These are phyloP conservation scores for human DNA, from an alignment of 2,113 vertebrate species.

Conservation along the genomic window DNA sequence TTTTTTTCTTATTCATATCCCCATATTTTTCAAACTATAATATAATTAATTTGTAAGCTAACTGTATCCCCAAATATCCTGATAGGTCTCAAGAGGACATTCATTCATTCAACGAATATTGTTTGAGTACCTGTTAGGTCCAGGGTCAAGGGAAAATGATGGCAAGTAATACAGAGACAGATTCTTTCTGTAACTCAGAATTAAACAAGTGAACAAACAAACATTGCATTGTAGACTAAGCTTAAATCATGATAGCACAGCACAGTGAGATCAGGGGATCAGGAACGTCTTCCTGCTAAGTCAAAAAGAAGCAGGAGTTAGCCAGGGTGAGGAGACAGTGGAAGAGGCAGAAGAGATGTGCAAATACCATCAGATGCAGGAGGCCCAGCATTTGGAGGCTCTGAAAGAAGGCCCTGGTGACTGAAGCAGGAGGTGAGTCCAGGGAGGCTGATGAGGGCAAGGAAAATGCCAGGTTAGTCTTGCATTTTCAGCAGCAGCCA, in stretches of 20 bases:
- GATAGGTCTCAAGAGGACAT: not conserved
- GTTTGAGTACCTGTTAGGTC: not conserved
- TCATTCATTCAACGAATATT: not conserved
- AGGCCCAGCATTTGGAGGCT: not conserved
- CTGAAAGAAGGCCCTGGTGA: not conserved
- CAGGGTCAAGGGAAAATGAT: not conserved
- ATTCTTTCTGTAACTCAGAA: not conserved
- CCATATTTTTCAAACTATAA: not conserved
- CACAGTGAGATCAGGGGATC: not conserved
- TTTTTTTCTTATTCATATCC: not conserved
- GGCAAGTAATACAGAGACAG: not conserved
- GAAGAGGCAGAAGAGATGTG: not conserved
- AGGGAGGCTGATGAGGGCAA: not conserved
- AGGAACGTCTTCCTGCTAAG: not conserved
- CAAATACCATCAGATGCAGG: not conserved
- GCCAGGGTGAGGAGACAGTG: not conserved
- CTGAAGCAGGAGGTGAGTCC: not conserved
- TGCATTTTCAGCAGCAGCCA: not conserved
- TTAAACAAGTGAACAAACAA: not conserved
- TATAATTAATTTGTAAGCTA: not conserved
- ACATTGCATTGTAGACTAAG: not conserved
- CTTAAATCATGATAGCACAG: not conserved
- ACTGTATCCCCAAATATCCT: not conserved
- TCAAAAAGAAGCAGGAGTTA: not conserved
- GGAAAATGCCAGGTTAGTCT: not conserved